A percentile compares a stretch with the other conserved stretches of the same genome.
These are phyloP conservation scores for Pipistrellus pipistrellus DNA, from an alignment of 2,797 vertebrate genomes.

Conservation along the genomic window DNA sequence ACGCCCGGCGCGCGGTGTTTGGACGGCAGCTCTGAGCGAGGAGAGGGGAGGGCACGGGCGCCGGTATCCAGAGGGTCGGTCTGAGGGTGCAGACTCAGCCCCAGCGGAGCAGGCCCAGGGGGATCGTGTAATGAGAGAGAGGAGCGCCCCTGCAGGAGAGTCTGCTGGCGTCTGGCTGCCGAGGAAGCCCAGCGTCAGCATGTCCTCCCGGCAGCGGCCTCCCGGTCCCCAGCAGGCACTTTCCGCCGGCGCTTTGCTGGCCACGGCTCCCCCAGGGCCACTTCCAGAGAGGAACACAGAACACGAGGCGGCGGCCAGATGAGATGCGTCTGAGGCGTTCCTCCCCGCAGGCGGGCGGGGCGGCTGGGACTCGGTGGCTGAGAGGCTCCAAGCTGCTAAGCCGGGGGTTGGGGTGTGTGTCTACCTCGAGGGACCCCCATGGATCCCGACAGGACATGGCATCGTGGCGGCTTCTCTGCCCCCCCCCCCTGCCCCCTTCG, in stretches of 20 bases:
- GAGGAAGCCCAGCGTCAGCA: conserved; percentile 77
- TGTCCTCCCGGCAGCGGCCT: conserved; percentile 64
- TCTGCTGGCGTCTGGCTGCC: conserved; percentile 28
- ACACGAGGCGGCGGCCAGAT: conserved; percentile 23
- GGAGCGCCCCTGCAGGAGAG: conserved; percentile 24
- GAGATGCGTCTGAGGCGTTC: conserved; percentile 82
- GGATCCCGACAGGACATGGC: not conserved
- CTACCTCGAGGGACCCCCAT: not conserved
- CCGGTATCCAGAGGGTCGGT: not conserved
- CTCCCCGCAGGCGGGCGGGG: conserved; percentile 69
- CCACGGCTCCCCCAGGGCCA: conserved; percentile 73
- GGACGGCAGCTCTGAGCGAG: not conserved
- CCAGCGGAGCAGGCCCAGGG: not conserved
- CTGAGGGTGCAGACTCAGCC: not conserved
- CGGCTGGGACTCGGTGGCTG: not conserved
- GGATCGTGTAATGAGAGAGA: conserved; percentile 73
- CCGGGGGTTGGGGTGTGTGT: not conserved
- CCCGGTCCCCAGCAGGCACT: conserved; percentile 53
- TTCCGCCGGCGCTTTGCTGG: conserved; percentile 81
- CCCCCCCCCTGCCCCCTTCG: not conserved
- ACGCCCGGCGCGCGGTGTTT: fast-evolving
- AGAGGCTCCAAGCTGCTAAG: not conserved
- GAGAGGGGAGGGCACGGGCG: not conserved
- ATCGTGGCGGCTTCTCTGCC: not conserved
- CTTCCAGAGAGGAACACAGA: conserved; percentile 71